Evolutionary conservation across 2,888 invertebrate species (phyloP).

Genomic region (Orthosia gothica): DNA sequence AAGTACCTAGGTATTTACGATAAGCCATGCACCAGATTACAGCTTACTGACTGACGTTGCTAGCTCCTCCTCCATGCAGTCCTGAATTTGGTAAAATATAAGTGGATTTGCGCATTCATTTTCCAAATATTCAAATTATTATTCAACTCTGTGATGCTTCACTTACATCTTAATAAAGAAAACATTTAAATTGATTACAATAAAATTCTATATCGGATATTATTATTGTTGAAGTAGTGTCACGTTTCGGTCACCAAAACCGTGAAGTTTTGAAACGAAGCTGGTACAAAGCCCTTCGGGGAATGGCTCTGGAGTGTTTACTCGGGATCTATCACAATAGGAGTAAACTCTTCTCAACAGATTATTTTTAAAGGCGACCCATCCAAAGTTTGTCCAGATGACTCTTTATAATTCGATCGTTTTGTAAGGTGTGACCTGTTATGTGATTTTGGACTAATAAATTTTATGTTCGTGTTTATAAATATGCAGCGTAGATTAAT

Average conservation of each 20-base stretch:
- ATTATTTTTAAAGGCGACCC: slow-evolving; percentile 86
- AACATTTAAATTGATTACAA: slow-evolving; percentile 45
- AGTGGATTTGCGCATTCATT: neutral
- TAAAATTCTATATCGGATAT: slow-evolving; percentile 60
- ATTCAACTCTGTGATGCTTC: slow-evolving; percentile 13
- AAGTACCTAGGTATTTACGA: no score
- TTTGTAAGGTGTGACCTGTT: slow-evolving; percentile 68
- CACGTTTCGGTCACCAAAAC: slow-evolving; percentile 74
- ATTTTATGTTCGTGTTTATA: slow-evolving; percentile 51
- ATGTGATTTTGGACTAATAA: slow-evolving; percentile 68
- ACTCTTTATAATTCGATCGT: slow-evolving; percentile 78
- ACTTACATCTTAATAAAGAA: slow-evolving; percentile 35
- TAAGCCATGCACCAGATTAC: no score
- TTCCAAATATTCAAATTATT: neutral
- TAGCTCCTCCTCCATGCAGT: no score
- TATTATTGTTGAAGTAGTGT: slow-evolving; percentile 73
- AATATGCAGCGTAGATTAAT: slow-evolving; percentile 53
- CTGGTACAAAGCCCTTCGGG: slow-evolving; percentile 84
- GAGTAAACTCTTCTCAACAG: slow-evolving; percentile 85
- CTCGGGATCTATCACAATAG: slow-evolving; percentile 85
- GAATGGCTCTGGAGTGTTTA: slow-evolving; percentile 87
- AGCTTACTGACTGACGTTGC: no score
- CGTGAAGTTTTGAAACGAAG: slow-evolving; percentile 87
- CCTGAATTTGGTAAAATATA: no score
- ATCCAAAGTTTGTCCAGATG: slow-evolving; percentile 84